Evolutionary conservation across 2,797 vertebrate genomes (phyloP), one percentile per base, ranked within the genome.

Genomic region (Eutrigla gurnardus): DNA sequence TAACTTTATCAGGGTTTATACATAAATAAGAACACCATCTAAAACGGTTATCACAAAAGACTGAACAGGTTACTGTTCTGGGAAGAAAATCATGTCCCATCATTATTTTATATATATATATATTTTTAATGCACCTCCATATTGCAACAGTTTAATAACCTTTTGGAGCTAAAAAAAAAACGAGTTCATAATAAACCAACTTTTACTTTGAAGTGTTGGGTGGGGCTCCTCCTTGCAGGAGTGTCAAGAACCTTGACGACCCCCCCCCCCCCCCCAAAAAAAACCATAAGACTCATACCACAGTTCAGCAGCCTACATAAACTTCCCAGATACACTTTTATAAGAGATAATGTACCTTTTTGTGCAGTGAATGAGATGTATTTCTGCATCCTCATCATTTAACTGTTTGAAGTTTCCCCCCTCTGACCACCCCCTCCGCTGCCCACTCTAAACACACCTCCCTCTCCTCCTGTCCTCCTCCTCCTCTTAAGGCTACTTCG

Each of bases 391-490:
- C 11, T 61, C 15, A 52, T 39, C 33, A 37, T 37, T 57, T 18
- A 2, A 18, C 12, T 15, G 63, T 61, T 25, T 82, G 45, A 61
- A 14, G 42, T 32, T 14, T 4, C 69, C 52, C 53, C 40, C 40
- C 47, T 40, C 53, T 11, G 47, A 45, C 11, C 54, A 35, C 66
- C 81, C 72, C 70, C 70, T 47, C 73, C 4, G n/a, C 89, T 93
- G 64, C 93, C 94, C 85, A 91, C 93, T 78, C 96, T 72, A 93
- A 95, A 95, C 94, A 86, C 96, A 93, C 0, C 94, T 95, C 86
- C 89, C 95, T 75, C 95, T 94, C 57, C 91, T 94, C 83, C 95
- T 93, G 90, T 96, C 96, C 85, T 94, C 95, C 59, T 91, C 95
- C 64, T 96, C 96, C 85, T 95, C 96, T 73, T 81, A 79, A 89